Evolutionary conservation across 2,797 vertebrate genomes (phyloP).

Genomic region (Chloroceryle amazona): DNA sequence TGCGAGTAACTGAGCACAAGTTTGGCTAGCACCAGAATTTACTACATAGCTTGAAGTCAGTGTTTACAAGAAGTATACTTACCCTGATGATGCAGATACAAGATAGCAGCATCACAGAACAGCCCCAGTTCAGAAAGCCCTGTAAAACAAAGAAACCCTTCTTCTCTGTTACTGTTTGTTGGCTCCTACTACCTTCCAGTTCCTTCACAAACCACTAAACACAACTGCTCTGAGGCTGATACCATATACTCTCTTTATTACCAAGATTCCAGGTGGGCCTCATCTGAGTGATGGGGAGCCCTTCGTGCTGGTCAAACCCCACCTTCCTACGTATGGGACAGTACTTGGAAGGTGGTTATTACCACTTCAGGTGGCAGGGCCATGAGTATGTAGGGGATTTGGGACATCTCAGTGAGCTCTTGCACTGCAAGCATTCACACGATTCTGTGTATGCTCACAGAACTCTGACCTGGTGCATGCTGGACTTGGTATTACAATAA

Average conservation of each 20-base stretch:
- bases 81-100: not conserved
- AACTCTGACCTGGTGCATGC: not conserved
- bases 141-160: not conserved
- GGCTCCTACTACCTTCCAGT: not conserved
- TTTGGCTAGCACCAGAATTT: not conserved
- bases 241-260: not conserved
- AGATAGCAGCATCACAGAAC: not conserved
- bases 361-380: not conserved
- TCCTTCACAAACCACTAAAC: not conserved
- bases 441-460: not conserved
- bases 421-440: accelerated
- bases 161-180: accelerated
- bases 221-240: not conserved
- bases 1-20: accelerated
- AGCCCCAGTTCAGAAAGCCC: not conserved
- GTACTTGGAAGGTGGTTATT: not conserved
- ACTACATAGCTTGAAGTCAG: not conserved
- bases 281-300: not conserved
- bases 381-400: not conserved
- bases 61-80: not conserved
- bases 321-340: accelerated
- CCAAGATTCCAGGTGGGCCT: not conserved
- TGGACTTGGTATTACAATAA: not conserved
- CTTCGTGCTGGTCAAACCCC: not conserved
- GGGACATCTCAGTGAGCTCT: not conserved